Conservation (phyloP, 2,888 invertebrate species). For the Hirtodrosophila histrioides region DNA sequence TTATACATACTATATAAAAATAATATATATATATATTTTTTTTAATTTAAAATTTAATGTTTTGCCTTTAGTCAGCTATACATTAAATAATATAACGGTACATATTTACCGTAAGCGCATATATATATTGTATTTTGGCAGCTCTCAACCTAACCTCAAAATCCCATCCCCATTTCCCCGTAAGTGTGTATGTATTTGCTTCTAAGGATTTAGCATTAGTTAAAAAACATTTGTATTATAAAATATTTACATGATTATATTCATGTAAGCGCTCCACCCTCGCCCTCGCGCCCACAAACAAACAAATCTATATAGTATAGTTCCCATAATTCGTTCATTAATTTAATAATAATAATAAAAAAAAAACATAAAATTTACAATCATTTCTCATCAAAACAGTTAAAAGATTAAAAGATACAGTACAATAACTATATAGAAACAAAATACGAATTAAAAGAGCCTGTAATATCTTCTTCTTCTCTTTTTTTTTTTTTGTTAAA, state of each 20-base stretch:
- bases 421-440: slow-evolving; percentile 33
- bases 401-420: slow-evolving; percentile 31
- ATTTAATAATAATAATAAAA: neutral
- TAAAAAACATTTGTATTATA: slow-evolving; percentile 48
- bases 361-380: neutral
- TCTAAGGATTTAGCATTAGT: slow-evolving; percentile 42
- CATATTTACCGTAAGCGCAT: slow-evolving; percentile 3
- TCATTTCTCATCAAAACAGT: too few species aligned
- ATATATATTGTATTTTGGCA: slow-evolving; percentile 8
- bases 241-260: slow-evolving; percentile 19
- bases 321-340: too few species aligned
- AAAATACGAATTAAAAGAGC: slow-evolving; percentile 24
- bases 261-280: too few species aligned
- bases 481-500: slow-evolving; percentile 12
- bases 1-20: neutral
- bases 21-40: slow-evolving; percentile 12
- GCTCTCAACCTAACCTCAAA: neutral
- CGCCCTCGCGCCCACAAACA: too few species aligned
- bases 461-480: slow-evolving; percentile 14
- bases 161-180: neutral
- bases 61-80: slow-evolving; percentile 50
- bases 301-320: too few species aligned
- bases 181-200: slow-evolving; percentile 38
- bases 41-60: slow-evolving; percentile 21
- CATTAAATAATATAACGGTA: slow-evolving; percentile 8